Evolutionary conservation across 1,140 invertebrate species (phyloP).

Genomic region (Ostrea denselamellosa): DNA sequence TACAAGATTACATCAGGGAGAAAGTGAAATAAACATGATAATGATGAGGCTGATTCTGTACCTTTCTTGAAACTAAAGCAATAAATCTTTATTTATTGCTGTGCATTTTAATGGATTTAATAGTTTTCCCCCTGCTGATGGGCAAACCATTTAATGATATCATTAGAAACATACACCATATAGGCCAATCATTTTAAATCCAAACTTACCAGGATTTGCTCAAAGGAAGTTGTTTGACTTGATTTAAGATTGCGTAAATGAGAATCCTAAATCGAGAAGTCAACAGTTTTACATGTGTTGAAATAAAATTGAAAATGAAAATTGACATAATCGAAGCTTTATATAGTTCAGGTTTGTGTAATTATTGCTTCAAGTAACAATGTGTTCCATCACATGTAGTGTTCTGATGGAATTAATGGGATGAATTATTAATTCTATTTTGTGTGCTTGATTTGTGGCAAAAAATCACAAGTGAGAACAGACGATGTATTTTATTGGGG

Average conservation of each 20-base stretch:
- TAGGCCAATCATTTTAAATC: conserved; percentile 30
- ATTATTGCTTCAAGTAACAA: conserved; percentile 29
- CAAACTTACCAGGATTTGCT: conserved; percentile 24
- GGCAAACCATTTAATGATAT: conserved; percentile 25
- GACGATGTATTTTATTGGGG: conserved; percentile 21
- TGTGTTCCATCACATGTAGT: conserved; percentile 19
- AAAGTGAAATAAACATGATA: conserved; percentile 16
- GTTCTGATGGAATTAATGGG: conserved; percentile 11
- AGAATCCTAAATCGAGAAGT: conserved; percentile 31
- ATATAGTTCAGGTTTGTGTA: not conserved
- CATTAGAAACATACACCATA: conserved; percentile 35
- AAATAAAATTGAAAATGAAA: conserved; percentile 39
- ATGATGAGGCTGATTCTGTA: not conserved
- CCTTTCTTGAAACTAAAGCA: conserved; percentile 6
- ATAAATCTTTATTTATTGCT: conserved; percentile 37
- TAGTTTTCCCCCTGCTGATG: conserved; percentile 25
- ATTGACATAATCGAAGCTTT: conserved; percentile 35
- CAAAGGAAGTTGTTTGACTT: conserved; percentile 24
- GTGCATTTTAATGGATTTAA: conserved; percentile 40
- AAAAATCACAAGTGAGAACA: not conserved
- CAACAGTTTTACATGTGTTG: conserved; percentile 39
- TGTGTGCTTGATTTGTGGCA: conserved; percentile 34
- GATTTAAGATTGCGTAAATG: conserved; percentile 11
- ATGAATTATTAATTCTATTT: conserved; percentile 34
- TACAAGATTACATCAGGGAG: conserved; percentile 7